Percentiles rank a stretch among this genome's conserved stretches.
Conservation (phyloP, 2,888 invertebrate species). For the Lepetodrilus schrolli region DNA sequence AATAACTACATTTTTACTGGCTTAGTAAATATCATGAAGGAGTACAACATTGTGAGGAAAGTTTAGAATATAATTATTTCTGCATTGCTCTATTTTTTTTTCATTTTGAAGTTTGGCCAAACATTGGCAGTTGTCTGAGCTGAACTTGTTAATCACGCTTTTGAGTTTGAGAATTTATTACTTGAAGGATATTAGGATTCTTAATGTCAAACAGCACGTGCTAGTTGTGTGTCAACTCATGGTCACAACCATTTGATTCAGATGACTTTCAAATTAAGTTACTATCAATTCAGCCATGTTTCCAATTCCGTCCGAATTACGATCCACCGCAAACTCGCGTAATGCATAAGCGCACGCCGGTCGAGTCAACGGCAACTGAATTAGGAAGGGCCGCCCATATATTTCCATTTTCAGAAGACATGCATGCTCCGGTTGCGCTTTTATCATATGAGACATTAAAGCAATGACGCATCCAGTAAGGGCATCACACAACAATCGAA, state of each 20-base stretch:
- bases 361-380: slow-evolving; percentile 16
- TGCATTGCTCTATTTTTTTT: no score
- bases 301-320: slow-evolving; percentile 11
- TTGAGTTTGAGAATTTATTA: slow-evolving; percentile 4
- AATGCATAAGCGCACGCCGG: slow-evolving; percentile 2
- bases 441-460: slow-evolving; percentile 7
- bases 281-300: slow-evolving; percentile 17
- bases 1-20: no score
- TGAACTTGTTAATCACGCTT: no score
- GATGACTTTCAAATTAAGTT: slow-evolving; percentile 19
- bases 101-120: no score
- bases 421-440: slow-evolving; percentile 11
- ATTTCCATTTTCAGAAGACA: background rate
- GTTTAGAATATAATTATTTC: no score
- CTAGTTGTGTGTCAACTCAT: background rate
- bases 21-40: no score
- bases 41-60: no score
- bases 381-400: slow-evolving; percentile 15
- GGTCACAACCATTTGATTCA: slow-evolving; percentile 8
- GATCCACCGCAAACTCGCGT: background rate
- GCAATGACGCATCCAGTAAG: slow-evolving; percentile 1
- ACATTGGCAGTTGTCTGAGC: no score
- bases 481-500: background rate
- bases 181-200: background rate
- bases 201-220: slow-evolving; percentile 17